Base-by-base conservation (phyloP, 2,888 invertebrate genomes). In the Andricus quercusramuli region DNA sequence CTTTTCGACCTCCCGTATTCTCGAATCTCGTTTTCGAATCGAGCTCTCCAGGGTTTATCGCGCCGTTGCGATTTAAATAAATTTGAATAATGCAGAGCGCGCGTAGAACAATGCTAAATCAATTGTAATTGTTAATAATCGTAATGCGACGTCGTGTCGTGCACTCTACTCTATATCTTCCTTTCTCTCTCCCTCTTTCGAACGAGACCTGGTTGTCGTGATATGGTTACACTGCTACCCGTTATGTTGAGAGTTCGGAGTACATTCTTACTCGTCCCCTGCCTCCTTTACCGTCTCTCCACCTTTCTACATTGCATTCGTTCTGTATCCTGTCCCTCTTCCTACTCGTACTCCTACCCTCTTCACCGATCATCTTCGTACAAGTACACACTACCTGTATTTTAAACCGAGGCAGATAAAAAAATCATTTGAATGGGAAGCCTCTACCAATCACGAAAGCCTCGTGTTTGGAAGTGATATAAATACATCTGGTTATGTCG, bases 111-210 rank as follows among this genome's bases (percentile, higher is more conserved):
- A 88, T 88, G 85, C 87, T 86, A 88, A 89, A 90, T 90, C 89
- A 88, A 89, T 90, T 88, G 87, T 89, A 90, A 90, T 89, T 90
- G 89, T 90, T 90, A 90, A 90, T 90, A 90, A 90, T 89, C 89
- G 89, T 88, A 86, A 88, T 86, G 88, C 85, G 84, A 86, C 80
- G 83, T 84, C 81, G 79, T 82, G 80, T 37, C 82, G 78, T 78
- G 80, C 67, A 77, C 62, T 41, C 56, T 59, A 59, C 77, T 79
- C 74, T 77, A 56, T 76, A 64, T 76, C 65, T 51, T 77, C 66
- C 59, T 77, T 41, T 79, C 79, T 67, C 79, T 76, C 51, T 66
- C 68, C n/a, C 41, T 56, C 80, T 77, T 29, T 37, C 25, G 66
- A 65, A 59, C 56, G 37, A 84, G 78, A 80, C 79, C 79, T 56